phyloP scores from a whole-genome alignment of 2,888 invertebrate genomes.

The Gisinianus flammeolus region DNA sequence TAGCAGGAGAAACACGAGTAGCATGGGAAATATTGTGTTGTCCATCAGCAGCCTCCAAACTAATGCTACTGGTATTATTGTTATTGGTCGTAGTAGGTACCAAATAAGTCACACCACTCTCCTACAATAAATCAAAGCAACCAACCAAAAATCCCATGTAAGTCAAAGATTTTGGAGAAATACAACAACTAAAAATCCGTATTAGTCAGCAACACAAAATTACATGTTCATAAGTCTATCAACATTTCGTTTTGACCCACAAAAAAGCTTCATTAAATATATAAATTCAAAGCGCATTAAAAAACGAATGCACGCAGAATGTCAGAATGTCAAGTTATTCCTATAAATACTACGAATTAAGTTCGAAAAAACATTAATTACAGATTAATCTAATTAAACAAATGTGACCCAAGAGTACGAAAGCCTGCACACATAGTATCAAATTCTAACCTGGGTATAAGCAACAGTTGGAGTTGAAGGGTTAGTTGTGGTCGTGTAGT shows the following conservation, averaged over 20 bases:
- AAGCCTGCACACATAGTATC: background rate
- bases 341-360: too few relatives aligned
- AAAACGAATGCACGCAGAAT: too few relatives aligned
- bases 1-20: constrained; percentile 86
- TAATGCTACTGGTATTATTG: constrained; percentile 64
- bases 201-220: constrained; percentile 34
- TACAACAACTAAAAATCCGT: background rate
- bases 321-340: too few relatives aligned
- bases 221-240: background rate
- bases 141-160: background rate
- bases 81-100: constrained; percentile 65
- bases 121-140: constrained; percentile 57
- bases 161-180: background rate
- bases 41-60: constrained; percentile 65
- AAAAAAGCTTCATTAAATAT: too few relatives aligned
- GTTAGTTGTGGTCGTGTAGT: constrained; percentile 71
- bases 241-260: too few relatives aligned
- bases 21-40: constrained; percentile 72
- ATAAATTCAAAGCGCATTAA: too few relatives aligned
- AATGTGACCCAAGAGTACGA: background rate
- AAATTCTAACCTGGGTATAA: constrained; percentile 68
- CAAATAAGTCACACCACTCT: constrained; percentile 65
- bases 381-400: background rate
- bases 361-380: constrained; percentile 16
- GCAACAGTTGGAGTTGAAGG: constrained; percentile 64